Evolutionary conservation across 2,797 vertebrate species (phyloP), one percentile per base, ranked within the genome.

Genomic region (Kryptopterus vitreolus): DNA sequence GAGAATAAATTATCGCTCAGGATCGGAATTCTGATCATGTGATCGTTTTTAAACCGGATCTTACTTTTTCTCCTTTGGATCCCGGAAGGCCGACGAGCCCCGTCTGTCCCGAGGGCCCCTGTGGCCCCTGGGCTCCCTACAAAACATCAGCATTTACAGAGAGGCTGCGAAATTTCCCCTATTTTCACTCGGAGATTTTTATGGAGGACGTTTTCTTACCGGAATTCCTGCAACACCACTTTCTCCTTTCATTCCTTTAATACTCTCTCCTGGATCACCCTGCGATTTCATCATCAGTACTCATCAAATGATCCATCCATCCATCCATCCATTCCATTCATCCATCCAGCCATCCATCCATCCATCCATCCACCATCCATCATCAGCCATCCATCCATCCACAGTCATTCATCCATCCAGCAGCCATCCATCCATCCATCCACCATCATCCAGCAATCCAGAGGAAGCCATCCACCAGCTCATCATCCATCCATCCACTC

Each of bases 21-120:
- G n/a, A 24, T 43, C 38, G 10, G 10, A 7, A 7, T 43, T 43
- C 38, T 13, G 24, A 18, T 16, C 58, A 31, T 16, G 13, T 57
- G n/a, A 15, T 43, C 38, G 0, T 43, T 43, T 43, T 43, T 43
- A 7, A 43, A 43, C 52, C 70, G 55, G 52, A 20, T 33, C 69
- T n/a, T 72, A 95, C 95, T 94, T 95, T 96, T 78, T 95, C 94
- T 85, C 95, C 95, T 88, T 95, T 95, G 74, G 92, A 92, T 65
- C 95, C 95, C 1, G 95, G 94, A 71, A 95, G 89, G 29, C 95
- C 95, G 20, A 94, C 93, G 80, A 95, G 93, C 72, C 95, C 95
- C 5, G 91, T 90, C 1, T 91, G 86, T 13, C 95, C 95, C 0
- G 87, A 83, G 33, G 92, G 89, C 16, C 95, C 95, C 89, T 94